These are phyloP conservation scores for Galeopterus variegatus DNA, from an alignment of 2,113 vertebrate genomes.

Conservation along the genomic window DNA sequence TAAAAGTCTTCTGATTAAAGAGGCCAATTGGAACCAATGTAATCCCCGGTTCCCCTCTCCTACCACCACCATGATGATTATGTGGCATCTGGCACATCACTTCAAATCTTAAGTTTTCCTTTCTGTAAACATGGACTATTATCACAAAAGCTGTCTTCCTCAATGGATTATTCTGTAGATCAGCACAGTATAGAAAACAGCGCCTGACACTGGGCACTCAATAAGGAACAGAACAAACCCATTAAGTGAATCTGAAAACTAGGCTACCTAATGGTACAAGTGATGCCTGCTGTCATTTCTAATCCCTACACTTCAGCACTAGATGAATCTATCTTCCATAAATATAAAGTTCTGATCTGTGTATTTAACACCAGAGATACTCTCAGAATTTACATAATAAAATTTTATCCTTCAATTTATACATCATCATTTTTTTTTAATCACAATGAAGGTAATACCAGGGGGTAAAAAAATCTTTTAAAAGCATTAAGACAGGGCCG, in stretches of 20 bases:
- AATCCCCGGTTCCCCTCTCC: not conserved
- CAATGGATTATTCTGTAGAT: not conserved
- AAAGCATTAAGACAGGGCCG: no score
- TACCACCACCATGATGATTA: not conserved
- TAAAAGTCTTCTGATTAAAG: not conserved
- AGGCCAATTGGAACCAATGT: not conserved
- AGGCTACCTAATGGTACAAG: not conserved
- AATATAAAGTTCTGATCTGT: not conserved
- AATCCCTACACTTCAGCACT: not conserved
- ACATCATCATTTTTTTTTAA: not conserved
- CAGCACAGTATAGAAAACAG: not conserved
- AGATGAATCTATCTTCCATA: not conserved
- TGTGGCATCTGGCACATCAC: not conserved
- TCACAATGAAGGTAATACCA: not conserved
- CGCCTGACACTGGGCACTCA: not conserved
- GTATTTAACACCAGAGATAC: not conserved
- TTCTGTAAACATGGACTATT: not conserved
- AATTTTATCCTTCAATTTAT: not conserved
- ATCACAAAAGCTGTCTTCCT: not conserved
- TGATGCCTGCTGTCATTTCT: not conserved
- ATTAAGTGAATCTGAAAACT: conserved; percentile 3
- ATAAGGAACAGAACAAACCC: not conserved
- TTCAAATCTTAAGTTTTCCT: not conserved
- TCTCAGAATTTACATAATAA: conserved; percentile 34
- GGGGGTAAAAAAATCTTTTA: not conserved